Percentiles rank a stretch among this genome's conserved stretches.
phyloP scores from a whole-genome alignment of 2,797 vertebrate genomes.

The Darevskia nairensis region DNA sequence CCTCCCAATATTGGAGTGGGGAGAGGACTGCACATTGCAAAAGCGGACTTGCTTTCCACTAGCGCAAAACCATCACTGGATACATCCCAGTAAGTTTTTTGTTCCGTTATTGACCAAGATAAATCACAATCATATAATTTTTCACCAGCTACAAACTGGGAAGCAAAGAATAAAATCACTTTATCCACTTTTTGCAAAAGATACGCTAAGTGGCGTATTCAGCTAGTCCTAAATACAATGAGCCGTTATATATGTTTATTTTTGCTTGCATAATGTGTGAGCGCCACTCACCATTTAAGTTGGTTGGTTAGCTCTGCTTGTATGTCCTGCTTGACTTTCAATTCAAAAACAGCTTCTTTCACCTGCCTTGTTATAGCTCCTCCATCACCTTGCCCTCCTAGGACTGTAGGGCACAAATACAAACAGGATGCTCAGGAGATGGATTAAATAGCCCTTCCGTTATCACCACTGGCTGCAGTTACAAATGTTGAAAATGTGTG shows the following conservation, averaged over 20 bases:
- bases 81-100: not conserved
- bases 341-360: constrained; percentile 87
- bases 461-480: not conserved
- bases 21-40: not conserved
- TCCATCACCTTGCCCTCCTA: constrained; percentile 73
- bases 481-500: not conserved
- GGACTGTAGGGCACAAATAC: constrained; percentile 68
- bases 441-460: not conserved
- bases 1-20: not conserved
- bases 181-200: not conserved
- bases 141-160: not conserved
- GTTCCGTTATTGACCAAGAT: not conserved
- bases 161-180: not conserved
- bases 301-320: constrained; percentile 81
- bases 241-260: constrained; percentile 6
- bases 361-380: constrained; percentile 79
- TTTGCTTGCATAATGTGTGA: not conserved
- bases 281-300: constrained; percentile 81
- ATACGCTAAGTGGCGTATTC: not conserved
- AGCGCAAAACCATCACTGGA: not conserved
- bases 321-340: constrained; percentile 80
- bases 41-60: not conserved
- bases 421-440: not conserved
- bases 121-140: not conserved
- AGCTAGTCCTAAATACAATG: not conserved